Evolutionary conservation across 2,888 invertebrate genomes (phyloP).

Genomic region (Harpalus rubripes): DNA sequence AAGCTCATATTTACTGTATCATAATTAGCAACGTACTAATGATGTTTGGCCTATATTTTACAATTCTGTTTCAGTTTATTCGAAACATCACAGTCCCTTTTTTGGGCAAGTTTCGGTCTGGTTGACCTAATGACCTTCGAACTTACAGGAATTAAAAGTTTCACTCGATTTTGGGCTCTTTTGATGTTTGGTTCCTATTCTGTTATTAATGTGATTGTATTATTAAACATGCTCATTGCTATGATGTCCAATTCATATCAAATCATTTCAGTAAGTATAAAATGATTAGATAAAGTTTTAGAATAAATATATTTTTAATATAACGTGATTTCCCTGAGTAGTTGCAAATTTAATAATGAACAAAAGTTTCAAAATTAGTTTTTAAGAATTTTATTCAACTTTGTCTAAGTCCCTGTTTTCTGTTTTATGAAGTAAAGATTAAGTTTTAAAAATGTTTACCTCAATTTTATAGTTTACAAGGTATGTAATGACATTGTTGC

Average conservation of each 20-base stretch:
- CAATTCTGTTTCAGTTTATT: conserved; percentile 85
- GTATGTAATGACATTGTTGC: background rate
- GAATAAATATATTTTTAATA: conserved; percentile 12
- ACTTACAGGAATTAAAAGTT: conserved; percentile 95
- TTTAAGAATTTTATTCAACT: conserved; percentile 2
- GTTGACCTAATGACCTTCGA: conserved; percentile 97
- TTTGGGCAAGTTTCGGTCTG: conserved; percentile 98
- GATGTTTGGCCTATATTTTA: background rate
- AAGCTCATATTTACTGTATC: background rate
- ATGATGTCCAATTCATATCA: conserved; percentile 99
- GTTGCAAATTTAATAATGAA: conserved; percentile 41
- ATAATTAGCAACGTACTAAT: background rate
- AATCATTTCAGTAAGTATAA: conserved; percentile 91
- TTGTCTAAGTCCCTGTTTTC: background rate
- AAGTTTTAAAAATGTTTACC: conserved; percentile 16
- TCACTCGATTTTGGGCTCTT: conserved; percentile 97
- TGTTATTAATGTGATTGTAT: conserved; percentile 97
- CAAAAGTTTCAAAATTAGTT: conserved; percentile 4
- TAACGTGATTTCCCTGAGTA: background rate
- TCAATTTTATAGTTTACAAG: conserved; percentile 5
- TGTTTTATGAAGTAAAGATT: background rate
- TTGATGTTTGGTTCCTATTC: conserved; percentile 99
- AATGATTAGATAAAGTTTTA: background rate
- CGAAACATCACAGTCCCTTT: conserved; percentile 97
- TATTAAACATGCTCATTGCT: conserved; percentile 98